Conservation (phyloP, 2,113 vertebrate species). For the Amblyornis subalaris region DNA sequence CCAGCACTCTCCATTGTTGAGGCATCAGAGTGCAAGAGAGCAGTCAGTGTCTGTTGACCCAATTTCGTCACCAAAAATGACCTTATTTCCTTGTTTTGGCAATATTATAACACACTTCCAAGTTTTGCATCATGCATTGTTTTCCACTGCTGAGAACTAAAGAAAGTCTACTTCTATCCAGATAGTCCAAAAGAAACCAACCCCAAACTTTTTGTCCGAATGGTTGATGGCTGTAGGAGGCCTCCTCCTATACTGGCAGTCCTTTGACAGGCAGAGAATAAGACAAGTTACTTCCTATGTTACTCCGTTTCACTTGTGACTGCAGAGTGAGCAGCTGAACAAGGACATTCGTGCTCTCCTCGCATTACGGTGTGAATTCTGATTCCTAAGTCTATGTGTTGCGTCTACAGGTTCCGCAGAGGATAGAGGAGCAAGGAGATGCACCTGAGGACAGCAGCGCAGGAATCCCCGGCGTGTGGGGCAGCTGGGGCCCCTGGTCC, state of each 20-base stretch:
- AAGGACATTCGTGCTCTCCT: not conserved
- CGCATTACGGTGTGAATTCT: accelerated
- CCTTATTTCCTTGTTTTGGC: not conserved
- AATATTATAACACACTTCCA: not conserved
- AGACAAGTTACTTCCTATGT: accelerated
- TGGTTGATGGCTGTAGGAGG: not conserved
- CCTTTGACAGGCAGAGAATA: not conserved
- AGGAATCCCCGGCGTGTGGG: slow-evolving; percentile 79
- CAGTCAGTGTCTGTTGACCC: not conserved
- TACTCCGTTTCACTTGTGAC: not conserved
- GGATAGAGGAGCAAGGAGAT: slow-evolving; percentile 72
- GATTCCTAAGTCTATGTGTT: not conserved
- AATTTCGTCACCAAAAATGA: not conserved
- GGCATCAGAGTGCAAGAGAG: not conserved
- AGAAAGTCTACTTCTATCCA: not conserved
- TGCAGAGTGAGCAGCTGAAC: not conserved
- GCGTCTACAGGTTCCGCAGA: slow-evolving; percentile 79
- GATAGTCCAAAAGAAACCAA: not conserved
- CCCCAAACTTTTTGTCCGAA: not conserved
- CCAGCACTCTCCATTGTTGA: not conserved
- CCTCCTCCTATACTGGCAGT: not conserved
- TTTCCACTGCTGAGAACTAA: not conserved
- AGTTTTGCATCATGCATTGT: not conserved
- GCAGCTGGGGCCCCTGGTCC: slow-evolving; percentile 88
- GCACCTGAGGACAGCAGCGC: slow-evolving; percentile 49